phyloP scores from a whole-genome alignment of 2,113 vertebrate genomes.

The Aythya baeri region DNA sequence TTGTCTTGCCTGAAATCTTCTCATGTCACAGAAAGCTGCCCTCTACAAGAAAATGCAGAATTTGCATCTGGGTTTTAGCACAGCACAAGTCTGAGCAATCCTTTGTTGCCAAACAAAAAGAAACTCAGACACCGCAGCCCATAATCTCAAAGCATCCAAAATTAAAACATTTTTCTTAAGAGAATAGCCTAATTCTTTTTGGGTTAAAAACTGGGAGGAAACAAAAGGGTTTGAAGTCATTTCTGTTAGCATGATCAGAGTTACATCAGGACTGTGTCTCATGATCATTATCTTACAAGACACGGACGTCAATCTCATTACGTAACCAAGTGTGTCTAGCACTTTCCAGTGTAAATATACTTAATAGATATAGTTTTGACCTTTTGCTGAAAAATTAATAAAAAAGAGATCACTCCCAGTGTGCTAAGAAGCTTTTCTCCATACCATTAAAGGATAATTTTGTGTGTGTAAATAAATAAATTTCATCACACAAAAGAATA shows the following conservation, averaged over 20 bases:
- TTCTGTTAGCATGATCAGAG: slow-evolving; percentile 33
- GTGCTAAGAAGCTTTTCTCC: slow-evolving; percentile 2
- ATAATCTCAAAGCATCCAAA: not conserved
- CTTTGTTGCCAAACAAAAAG: not conserved
- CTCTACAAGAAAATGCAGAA: not conserved
- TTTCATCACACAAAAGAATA: slow-evolving; percentile 43
- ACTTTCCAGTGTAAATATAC: slow-evolving; percentile 54
- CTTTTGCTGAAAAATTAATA: slow-evolving; percentile 65
- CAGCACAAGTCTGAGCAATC: not conserved
- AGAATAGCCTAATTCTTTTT: slow-evolving; percentile 27
- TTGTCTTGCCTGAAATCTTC: not conserved
- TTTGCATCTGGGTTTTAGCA: not conserved
- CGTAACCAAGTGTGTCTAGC: slow-evolving; percentile 4
- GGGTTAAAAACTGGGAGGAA: not conserved
- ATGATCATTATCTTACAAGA: slow-evolving; percentile 53
- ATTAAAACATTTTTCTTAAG: not conserved
- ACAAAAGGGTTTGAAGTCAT: slow-evolving; percentile 25
- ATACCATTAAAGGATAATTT: not conserved
- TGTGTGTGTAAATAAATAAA: slow-evolving; percentile 39
- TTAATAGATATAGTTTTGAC: slow-evolving; percentile 65
- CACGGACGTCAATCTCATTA: slow-evolving; percentile 60
- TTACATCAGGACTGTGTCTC: not conserved
- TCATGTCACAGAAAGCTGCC: not conserved
- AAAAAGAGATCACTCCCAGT: not conserved
- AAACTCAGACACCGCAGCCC: not conserved